Base-by-base conservation (phyloP, 1,140 invertebrate genomes). In the Capitella teleta region DNA sequence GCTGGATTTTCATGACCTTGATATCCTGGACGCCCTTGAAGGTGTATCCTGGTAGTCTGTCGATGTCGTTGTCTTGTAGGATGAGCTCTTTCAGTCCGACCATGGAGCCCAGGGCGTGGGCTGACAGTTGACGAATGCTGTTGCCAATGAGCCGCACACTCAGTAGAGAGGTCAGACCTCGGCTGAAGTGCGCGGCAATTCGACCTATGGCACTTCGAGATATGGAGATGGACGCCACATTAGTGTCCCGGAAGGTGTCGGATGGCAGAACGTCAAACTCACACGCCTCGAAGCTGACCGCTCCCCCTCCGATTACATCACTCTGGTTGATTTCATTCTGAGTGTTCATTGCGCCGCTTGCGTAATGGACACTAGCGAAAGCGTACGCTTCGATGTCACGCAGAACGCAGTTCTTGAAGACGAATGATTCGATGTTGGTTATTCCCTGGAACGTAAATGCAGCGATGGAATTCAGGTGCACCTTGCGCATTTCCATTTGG, bases 291-390 rank as follows among this genome's bases (percentile, higher is more conserved):
- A 40, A 21, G 38, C 25, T 40, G 19, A 40, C 38, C 8, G 25
- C 19, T 6, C 38, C 38, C 19, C 38, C 38, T 19, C 8, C 38
- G 38, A 24, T 19, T 19, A 40, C 19, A 21, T 40, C 38, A 18
- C 8, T 16, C 38, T 21, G 19, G 38, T 24, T 19, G 19, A 10
- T 40, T 5, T 19, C 1, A 24, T 40, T n/a, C 38, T 24, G 25
- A 18, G 38, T 40, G 19, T 21, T n/a, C 25, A 21, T 24, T 24
- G 38, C 19, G 19, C 19, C 19, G 19, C 6, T 10, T 8, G 38
- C 38, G 38, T 40, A 40, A n/a, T 40, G 38, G 38, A 40, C n/a
- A 24, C 38, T 24, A 24, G 19, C 25, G 38, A 40, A 40, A 8
- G 38, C 38, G 38, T 21, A 40, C 38, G 38, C 19, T 19, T 40